phyloP scores from a whole-genome alignment of 2,888 invertebrate genomes.

The Beris chalybata region DNA sequence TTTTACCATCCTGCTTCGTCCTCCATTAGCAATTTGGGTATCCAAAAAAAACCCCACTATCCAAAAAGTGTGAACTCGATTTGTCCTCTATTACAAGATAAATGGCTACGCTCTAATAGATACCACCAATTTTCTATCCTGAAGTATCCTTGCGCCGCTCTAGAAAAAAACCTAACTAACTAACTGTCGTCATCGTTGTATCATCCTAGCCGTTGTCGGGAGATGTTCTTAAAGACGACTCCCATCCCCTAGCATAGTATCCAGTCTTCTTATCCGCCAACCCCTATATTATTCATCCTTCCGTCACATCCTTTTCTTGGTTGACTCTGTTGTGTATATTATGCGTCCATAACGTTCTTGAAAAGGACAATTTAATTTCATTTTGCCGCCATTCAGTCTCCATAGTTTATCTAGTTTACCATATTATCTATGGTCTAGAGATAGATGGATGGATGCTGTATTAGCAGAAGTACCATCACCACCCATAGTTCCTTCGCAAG shows the following conservation, averaged over 20 bases:
- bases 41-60: no score
- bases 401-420: conserved; percentile 27
- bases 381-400: conserved; percentile 33
- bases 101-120: conserved; percentile 22
- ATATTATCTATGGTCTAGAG: conserved; percentile 22
- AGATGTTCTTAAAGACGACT: background rate
- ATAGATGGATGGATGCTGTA: conserved; percentile 22
- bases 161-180: background rate
- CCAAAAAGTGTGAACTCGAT: conserved; percentile 11
- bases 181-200: background rate
- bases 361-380: conserved; percentile 29
- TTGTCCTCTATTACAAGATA: conserved; percentile 23
- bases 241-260: background rate
- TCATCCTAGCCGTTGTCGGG: background rate
- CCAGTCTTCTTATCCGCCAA: background rate
- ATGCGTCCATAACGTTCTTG: conserved; percentile 24
- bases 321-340: conserved; percentile 10
- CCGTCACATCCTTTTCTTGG: conserved; percentile 7
- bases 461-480: conserved; percentile 15
- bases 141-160: conserved; percentile 8
- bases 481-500: conserved; percentile 12
- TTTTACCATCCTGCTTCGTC: no score
- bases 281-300: conserved; percentile 7
- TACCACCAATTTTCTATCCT: conserved; percentile 14
- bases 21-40: no score